Base-by-base conservation (phyloP, 1,140 invertebrate genomes). In the Atta cephalotes region DNA sequence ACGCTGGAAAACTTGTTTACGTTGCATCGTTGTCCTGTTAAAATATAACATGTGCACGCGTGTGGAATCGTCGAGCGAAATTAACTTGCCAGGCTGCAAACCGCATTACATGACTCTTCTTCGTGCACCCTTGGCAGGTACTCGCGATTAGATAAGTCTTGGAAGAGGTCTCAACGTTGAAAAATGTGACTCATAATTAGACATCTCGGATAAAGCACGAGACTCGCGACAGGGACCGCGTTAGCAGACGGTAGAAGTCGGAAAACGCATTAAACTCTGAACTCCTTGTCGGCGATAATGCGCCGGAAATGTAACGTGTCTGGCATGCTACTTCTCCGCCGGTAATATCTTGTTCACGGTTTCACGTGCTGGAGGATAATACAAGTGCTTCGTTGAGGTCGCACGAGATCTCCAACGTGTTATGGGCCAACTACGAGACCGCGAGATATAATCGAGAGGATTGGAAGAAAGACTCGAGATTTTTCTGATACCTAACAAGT, bases 201-300 rank as follows among this genome's bases (percentile, higher is more conserved):
- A 84, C 39, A 60, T 60, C 66, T 58, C 49, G 28, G 31, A 2
- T 58, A n/a, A 58, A 45, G 65, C 68, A 21, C 39, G 28, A 21
- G 56, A 82, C 18, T 74, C 70, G 70, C 56, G 70, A 51, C 80
- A 35, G 25, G n/a, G 51, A 76, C 31, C 58, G 80, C 80, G 39
- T 35, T 84, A 51, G 56, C 39, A 84, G 77, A 80, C 65, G 25
- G 28, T 5, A 60, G 56, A 51, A 79, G 76, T 80, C 85, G 76
- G 53, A 81, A 86, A 86, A 80, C 53, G 45, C 76, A 85, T 81
- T 86, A 86, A 87, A 87, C 65, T 71, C 66, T 53, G 56, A 74
- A 82, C 31, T 76, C 53, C 80, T 74, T 56, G 87, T 79, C 82
- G 31, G 65, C 87, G 74, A 85, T 85, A 85, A 85, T 85, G 81